phyloP scores from a whole-genome alignment of 37 sponge, comb jelly and placozoan genomes.

The Geodia barretti region DNA sequence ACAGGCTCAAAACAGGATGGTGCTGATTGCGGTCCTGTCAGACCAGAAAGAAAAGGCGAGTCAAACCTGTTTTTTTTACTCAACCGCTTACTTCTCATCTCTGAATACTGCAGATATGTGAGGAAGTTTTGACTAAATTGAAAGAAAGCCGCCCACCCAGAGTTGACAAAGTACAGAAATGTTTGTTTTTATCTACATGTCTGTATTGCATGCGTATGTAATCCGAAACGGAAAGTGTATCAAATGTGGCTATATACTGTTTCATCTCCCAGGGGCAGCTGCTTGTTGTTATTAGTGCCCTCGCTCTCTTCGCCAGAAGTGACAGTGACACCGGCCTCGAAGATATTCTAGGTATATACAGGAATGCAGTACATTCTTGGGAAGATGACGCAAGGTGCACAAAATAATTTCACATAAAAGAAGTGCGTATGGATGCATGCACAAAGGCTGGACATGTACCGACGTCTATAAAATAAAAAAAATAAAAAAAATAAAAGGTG shows the following conservation, averaged over 20 bases:
- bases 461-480: neutral
- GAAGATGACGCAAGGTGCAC: neutral
- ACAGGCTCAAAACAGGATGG: slow-evolving; percentile 55
- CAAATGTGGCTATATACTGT: neutral
- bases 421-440: neutral
- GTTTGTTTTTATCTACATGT: neutral
- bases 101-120: slow-evolving; percentile 25
- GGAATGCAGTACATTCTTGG: neutral
- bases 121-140: slow-evolving; percentile 11
- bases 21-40: slow-evolving; percentile 48
- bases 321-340: slow-evolving; percentile 34
- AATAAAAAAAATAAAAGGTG: too few relatives aligned
- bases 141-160: too few relatives aligned
- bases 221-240: too few relatives aligned
- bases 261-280: slow-evolving; percentile 34
- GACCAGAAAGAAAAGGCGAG: slow-evolving; percentile 57
- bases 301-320: slow-evolving; percentile 30
- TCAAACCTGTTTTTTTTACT: neutral
- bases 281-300: slow-evolving; percentile 8
- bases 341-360: slow-evolving; percentile 3
- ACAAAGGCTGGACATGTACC: neutral
- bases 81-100: too few relatives aligned
- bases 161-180: neutral
- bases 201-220: neutral
- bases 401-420: neutral